Base-by-base conservation (phyloP, 2,113 vertebrate species). In the Archilochus colubris region DNA sequence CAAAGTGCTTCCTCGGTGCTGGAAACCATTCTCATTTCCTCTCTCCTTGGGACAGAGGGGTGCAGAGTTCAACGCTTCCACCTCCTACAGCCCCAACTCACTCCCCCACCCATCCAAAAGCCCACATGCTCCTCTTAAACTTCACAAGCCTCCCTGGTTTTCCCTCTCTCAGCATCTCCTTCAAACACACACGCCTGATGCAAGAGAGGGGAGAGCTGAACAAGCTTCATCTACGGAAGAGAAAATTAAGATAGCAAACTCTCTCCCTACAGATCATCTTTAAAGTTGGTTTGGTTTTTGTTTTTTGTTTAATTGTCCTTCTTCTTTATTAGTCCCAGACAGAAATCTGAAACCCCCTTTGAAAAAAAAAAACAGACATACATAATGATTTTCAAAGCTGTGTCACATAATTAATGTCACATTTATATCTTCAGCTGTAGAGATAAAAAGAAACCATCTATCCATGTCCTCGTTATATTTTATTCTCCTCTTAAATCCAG, bases 361-460 rank as follows among this genome's bases (percentile, higher is more conserved):
- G 9, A 86, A 93, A 95, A 81, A 38, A 38, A 94, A 94, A 90
- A 22, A 0, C 31, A 96, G 51, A 92, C 68, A 94, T 94, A 92
- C 66, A 91, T 82, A 94, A 95, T 44, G 73, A 91, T 93, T 96
- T 97, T 97, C 97, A 97, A 97, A 97, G 95, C 94, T 40, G 16
- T 96, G 93, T 95, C 94, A 95, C 82, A 70, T 97, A 96, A 97
- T 97, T 95, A 96, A 97, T 95, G 91, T 96, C 97, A 97, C 86
- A 96, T 96, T 97, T 95, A 95, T 97, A 94, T 96, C 91, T 86
- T 95, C 90, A 96, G 83, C 91, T 95, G 84, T 40, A 78, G 90
- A 97, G 97, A 97, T 97, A 95, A 97, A 96, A 97, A 89, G 92
- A 96, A 96, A 91, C 79, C 91, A 93, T 97, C 95, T 93, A 95